phyloP scores from a whole-genome alignment of 2,888 invertebrate species.

The Acleris cristana region DNA sequence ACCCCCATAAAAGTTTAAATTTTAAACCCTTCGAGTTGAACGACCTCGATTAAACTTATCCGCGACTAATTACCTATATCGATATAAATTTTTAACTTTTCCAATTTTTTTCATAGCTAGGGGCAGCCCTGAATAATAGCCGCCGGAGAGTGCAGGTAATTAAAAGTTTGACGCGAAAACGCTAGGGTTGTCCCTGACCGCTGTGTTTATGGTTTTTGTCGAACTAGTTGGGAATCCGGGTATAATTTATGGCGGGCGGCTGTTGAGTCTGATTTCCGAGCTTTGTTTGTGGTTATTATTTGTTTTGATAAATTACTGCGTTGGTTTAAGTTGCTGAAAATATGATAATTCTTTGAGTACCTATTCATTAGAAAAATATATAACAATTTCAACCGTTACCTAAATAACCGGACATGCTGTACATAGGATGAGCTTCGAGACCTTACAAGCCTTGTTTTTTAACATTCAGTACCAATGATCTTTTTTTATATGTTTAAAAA shows the following conservation, averaged over 20 bases:
- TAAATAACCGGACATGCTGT: too few relatives aligned
- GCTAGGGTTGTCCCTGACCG: conserved; percentile 23
- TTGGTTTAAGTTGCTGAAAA: too few relatives aligned
- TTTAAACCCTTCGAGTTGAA: conserved; percentile 14
- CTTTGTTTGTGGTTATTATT: neutral
- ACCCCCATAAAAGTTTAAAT: conserved; percentile 28
- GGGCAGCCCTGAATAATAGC: conserved; percentile 32
- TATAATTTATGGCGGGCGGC: conserved; percentile 10
- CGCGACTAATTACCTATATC: conserved; percentile 36
- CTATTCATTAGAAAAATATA: too few relatives aligned
- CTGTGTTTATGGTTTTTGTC: conserved; percentile 10
- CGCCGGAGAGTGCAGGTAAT: conserved; percentile 23
- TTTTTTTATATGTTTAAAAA: too few relatives aligned
- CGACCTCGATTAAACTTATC: conserved; percentile 24
- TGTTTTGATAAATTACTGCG: neutral
- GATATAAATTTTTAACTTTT: conserved; percentile 36
- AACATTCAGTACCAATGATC: too few relatives aligned
- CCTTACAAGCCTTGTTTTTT: too few relatives aligned
- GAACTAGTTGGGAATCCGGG: conserved; percentile 16
- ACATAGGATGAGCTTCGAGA: too few relatives aligned
- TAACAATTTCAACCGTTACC: too few relatives aligned
- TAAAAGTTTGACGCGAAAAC: conserved; percentile 30
- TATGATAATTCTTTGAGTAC: too few relatives aligned
- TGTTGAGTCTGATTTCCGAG: neutral
- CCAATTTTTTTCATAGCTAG: conserved; percentile 29